phyloP scores from a whole-genome alignment of 2,797 vertebrate species.

The Labroides dimidiatus region DNA sequence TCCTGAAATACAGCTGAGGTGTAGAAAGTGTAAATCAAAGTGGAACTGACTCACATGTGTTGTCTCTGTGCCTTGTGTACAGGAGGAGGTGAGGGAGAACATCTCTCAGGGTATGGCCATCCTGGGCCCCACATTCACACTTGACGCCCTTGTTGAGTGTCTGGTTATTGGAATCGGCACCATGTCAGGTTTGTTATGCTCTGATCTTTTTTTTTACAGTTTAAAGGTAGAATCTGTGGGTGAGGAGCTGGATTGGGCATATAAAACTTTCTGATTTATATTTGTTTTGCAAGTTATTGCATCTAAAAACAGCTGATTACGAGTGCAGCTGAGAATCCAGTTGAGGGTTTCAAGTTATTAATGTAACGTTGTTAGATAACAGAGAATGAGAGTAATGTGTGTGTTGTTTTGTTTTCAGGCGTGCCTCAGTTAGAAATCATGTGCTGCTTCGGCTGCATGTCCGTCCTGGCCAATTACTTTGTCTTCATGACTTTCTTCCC shows the following conservation, averaged over 20 bases:
- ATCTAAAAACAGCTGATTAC: no score
- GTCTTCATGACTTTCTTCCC: constrained; percentile 99
- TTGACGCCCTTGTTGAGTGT: constrained; percentile 96
- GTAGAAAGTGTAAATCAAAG: no score
- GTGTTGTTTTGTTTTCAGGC: constrained; percentile 77
- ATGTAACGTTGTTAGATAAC: no score
- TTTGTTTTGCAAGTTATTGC: no score
- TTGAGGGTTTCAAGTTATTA: no score
- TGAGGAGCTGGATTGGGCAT: no score
- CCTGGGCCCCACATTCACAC: constrained; percentile 94
- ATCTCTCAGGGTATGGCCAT: constrained; percentile 97
- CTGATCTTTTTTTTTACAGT: no score
- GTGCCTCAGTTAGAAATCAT: constrained; percentile 97
- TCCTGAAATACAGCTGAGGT: no score
- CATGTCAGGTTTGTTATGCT: constrained; percentile 90
- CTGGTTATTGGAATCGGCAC: constrained; percentile 98
- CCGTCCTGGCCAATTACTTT: constrained; percentile 98
- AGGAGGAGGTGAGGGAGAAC: constrained; percentile 98
- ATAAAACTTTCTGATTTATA: no score
- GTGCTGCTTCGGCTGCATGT: constrained; percentile 99
- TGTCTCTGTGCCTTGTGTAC: neutral
- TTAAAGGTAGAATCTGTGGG: no score
- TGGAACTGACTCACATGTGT: neutral
- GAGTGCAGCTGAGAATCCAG: no score
- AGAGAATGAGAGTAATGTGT: no score